Conservation (phyloP, 1,140 invertebrate species). For the Pissodes strobi region DNA sequence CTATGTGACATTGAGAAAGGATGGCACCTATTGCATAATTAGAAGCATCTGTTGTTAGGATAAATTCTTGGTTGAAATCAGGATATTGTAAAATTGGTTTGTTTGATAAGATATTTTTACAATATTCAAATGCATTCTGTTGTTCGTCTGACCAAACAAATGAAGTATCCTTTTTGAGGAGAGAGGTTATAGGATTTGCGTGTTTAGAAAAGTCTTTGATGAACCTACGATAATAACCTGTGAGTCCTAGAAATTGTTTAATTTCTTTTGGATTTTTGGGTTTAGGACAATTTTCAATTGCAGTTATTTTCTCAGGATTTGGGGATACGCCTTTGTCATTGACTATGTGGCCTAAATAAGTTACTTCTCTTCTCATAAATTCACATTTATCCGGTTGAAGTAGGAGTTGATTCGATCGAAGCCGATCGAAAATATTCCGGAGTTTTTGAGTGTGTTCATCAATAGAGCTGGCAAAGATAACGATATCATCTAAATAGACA, state of each 20-base stretch:
- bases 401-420: conserved; percentile 10
- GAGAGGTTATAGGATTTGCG: conserved; percentile 44
- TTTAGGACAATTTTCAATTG: conserved; percentile 51
- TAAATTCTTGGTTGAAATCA: conserved; percentile 50
- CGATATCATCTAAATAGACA: conserved; percentile 51
- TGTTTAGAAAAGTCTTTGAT: conserved; percentile 44
- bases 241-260: conserved; percentile 55
- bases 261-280: conserved; percentile 50
- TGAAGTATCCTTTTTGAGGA: conserved; percentile 34
- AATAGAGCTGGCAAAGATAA: conserved; percentile 58
- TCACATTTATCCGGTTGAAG: too few species aligned
- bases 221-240: conserved; percentile 37
- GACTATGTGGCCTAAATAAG: conserved; percentile 50
- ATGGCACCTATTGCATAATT: too few species aligned
- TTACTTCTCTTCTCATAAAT: conserved; percentile 42
- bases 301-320: conserved; percentile 54
- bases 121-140: conserved; percentile 50
- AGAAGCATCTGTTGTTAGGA: conserved; percentile 53
- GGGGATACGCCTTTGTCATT: conserved; percentile 53
- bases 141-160: conserved; percentile 30
- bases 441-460: too few species aligned
- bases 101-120: conserved; percentile 53
- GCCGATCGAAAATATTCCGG: conserved; percentile 11
- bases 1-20: conserved; percentile 38
- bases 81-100: conserved; percentile 53